phyloP scores from a whole-genome alignment of 1,140 invertebrate species.

The Trigoniulus corallinus region DNA sequence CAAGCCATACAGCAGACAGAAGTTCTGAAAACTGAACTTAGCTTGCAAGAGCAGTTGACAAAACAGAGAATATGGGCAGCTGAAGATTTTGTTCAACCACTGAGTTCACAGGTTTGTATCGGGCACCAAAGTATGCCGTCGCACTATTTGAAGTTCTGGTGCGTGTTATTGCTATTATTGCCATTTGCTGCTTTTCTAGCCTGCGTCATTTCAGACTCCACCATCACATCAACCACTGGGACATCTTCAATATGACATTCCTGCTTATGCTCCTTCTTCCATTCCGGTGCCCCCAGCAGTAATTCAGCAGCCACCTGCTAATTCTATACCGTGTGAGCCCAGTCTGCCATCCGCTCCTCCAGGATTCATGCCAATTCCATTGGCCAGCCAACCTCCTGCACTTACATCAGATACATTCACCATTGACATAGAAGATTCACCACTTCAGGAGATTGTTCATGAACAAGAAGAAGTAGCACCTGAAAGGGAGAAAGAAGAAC shows the following conservation, averaged over 20 bases:
- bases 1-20: constrained; percentile 39
- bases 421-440: neutral
- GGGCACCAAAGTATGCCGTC: too few relatives aligned
- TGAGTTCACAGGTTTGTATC: too few relatives aligned
- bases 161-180: too few relatives aligned
- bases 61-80: constrained; percentile 14
- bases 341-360: neutral
- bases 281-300: too few relatives aligned
- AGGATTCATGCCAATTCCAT: neutral
- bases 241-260: too few relatives aligned
- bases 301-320: too few relatives aligned
- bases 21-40: constrained; percentile 20
- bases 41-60: constrained; percentile 23
- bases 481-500: neutral
- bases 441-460: neutral
- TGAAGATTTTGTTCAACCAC: neutral
- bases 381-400: neutral
- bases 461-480: neutral
- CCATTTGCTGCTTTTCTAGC: too few relatives aligned
- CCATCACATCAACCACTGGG: too few relatives aligned
- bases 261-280: too few relatives aligned
- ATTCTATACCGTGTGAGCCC: too few relatives aligned
- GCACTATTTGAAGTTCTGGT: too few relatives aligned
- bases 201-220: too few relatives aligned
- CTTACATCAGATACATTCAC: neutral